Conservation (phyloP, 2,113 vertebrate genomes). For the Mustela lutreola region DNA sequence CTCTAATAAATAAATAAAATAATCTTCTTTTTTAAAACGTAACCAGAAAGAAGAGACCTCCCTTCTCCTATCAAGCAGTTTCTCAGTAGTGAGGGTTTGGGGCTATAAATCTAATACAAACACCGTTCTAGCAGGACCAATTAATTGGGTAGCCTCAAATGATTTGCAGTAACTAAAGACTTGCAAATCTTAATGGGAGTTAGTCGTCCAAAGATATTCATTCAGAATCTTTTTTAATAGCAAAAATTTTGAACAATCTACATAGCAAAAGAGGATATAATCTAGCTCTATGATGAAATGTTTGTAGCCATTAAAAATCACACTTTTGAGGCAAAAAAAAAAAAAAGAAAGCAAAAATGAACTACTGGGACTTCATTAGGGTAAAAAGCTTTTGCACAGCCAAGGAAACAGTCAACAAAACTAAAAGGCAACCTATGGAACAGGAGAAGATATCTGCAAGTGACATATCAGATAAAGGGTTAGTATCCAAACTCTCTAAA, state of each 20-base stretch:
- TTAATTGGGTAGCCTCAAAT: background rate
- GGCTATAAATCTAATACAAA: background rate
- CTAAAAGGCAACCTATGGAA: background rate
- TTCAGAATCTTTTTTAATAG: background rate
- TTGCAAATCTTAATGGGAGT: background rate
- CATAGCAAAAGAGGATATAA: background rate
- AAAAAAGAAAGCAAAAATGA: background rate
- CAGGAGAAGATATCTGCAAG: background rate
- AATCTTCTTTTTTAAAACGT: too few species aligned
- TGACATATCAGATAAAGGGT: background rate
- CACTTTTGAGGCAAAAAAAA: background rate
- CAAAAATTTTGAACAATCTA: background rate
- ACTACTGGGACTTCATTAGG: background rate
- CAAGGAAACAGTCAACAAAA: background rate
- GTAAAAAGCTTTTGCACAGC: background rate
- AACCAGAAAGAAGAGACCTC: background rate
- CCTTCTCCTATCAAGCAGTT: background rate
- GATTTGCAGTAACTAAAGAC: background rate
- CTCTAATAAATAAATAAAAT: background rate
- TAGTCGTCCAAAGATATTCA: background rate
- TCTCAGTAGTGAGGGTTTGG: background rate
- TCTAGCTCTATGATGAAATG: background rate
- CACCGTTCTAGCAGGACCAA: background rate
- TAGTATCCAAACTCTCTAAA: background rate
- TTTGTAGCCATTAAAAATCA: background rate